These are phyloP conservation scores for Platerodrilus igneus DNA, from an alignment of 2,888 invertebrate species.

Conservation along the genomic window DNA sequence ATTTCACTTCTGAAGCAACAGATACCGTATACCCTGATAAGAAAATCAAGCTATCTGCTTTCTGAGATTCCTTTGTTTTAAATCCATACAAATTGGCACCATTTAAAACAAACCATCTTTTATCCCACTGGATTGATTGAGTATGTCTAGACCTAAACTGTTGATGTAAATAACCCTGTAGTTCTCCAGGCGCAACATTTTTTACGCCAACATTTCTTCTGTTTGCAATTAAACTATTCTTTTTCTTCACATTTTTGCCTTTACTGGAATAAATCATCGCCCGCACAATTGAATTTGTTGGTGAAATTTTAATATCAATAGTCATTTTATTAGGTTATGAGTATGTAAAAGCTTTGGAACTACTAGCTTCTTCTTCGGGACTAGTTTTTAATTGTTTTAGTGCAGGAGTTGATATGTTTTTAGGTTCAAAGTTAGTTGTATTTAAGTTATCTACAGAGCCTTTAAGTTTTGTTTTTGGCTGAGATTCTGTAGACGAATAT, in stretches of 20 bases:
- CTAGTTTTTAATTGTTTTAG: slow-evolving; percentile 22
- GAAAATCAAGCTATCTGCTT: slow-evolving; percentile 81
- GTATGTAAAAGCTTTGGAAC: slow-evolving; percentile 10
- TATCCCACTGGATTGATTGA: slow-evolving; percentile 68
- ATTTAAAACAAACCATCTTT: slow-evolving; percentile 73
- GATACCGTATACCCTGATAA: slow-evolving; percentile 84
- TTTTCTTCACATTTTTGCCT: slow-evolving; percentile 64
- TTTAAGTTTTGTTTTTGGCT: slow-evolving; percentile 20
- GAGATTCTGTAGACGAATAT: slow-evolving; percentile 10
- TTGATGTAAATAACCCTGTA: slow-evolving; percentile 72
- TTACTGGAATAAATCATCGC: slow-evolving; percentile 57
- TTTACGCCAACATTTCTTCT: slow-evolving; percentile 69
- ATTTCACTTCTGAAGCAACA: slow-evolving; percentile 81
- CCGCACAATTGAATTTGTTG: slow-evolving; percentile 51
- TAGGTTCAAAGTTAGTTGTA: slow-evolving; percentile 37
- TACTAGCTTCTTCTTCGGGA: slow-evolving; percentile 15
- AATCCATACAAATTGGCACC: slow-evolving; percentile 68
- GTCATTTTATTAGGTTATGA: slow-evolving; percentile 27
- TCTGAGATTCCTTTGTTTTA: slow-evolving; percentile 60
- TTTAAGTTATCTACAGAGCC: slow-evolving; percentile 14
- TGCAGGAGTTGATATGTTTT: slow-evolving; percentile 37
- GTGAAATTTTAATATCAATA: slow-evolving; percentile 46
- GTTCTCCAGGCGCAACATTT: slow-evolving; percentile 69
- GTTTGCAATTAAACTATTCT: slow-evolving; percentile 68
- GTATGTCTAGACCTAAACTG: slow-evolving; percentile 60